A percentile compares a stretch with the other conserved stretches of the same genome.
Conservation (phyloP, 2,888 invertebrate species). For the Pyralis farinalis region DNA sequence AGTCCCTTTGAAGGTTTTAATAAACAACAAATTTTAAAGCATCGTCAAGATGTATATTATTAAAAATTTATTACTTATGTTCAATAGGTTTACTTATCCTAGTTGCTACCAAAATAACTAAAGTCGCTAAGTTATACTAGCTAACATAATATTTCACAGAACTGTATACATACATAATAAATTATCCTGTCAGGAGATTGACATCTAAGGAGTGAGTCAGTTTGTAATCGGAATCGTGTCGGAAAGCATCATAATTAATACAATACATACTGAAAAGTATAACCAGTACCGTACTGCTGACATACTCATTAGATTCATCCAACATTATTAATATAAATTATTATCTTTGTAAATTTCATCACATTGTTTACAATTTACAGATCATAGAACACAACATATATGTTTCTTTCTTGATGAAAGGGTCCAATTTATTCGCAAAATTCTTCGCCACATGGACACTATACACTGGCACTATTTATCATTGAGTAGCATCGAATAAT, state of each 20-base stretch:
- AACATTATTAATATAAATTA: slow-evolving; percentile 53
- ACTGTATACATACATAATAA: slow-evolving; percentile 56
- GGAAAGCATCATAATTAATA: slow-evolving; percentile 63
- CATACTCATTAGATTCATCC: slow-evolving; percentile 46
- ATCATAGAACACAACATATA: slow-evolving; percentile 32
- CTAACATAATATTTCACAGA: slow-evolving; percentile 70
- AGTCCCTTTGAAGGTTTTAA: not conserved
- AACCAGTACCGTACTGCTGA: slow-evolving; percentile 46
- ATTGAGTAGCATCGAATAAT: slow-evolving; percentile 84
- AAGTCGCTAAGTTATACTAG: slow-evolving; percentile 67
- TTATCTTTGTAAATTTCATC: slow-evolving; percentile 64
- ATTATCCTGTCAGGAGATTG: slow-evolving; percentile 46
- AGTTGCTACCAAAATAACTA: slow-evolving; percentile 59
- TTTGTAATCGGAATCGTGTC: slow-evolving; percentile 49
- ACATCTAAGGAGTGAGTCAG: slow-evolving; percentile 51
- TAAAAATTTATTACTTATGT: slow-evolving; percentile 77
- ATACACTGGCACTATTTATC: slow-evolving; percentile 60
- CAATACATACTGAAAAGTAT: slow-evolving; percentile 70
- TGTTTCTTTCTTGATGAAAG: slow-evolving; percentile 21
- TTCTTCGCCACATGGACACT: slow-evolving; percentile 30
- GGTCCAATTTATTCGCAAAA: slow-evolving; percentile 20
- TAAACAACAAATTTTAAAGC: slow-evolving; percentile 16
- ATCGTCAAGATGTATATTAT: slow-evolving; percentile 47
- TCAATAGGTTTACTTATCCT: slow-evolving; percentile 72
- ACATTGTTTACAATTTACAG: slow-evolving; percentile 69